Percentiles rank a stretch among this genome's conserved stretches.
These are phyloP conservation scores for Tauraco hartlaubi DNA, from an alignment of 2,797 vertebrate species.

Conservation along the genomic window DNA sequence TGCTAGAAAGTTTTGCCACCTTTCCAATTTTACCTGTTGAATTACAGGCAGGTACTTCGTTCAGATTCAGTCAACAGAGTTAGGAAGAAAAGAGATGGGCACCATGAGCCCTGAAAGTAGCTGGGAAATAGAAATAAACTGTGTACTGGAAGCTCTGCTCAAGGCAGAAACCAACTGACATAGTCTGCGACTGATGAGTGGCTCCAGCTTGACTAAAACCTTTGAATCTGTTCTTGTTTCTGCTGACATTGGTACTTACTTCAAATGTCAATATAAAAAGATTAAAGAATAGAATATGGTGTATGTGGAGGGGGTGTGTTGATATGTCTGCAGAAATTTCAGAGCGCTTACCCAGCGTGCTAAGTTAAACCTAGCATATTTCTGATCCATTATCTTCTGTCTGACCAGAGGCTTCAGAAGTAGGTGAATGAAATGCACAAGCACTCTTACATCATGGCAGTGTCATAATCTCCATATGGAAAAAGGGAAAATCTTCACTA, in stretches of 20 bases:
- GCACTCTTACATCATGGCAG: slow-evolving; percentile 5
- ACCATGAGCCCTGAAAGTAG: not conserved
- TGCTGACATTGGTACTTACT: not conserved
- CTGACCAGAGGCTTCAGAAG: slow-evolving; percentile 45
- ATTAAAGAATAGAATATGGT: not conserved
- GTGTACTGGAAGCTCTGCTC: not conserved
- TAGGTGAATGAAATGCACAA: slow-evolving; percentile 40
- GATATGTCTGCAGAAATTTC: not conserved
- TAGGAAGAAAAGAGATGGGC: not conserved
- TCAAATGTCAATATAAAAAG: not conserved
- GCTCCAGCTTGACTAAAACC: not conserved
- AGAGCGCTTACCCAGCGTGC: not conserved
- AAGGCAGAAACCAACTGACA: fast-evolving
- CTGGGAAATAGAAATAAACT: not conserved
- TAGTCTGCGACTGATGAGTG: not conserved
- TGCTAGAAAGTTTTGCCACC: not conserved
- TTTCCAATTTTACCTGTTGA: not conserved
- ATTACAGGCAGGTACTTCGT: not conserved
- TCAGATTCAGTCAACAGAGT: not conserved
- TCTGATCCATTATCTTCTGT: slow-evolving; percentile 44
- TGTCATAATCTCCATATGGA: slow-evolving; percentile 63
- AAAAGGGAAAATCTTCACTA: slow-evolving; percentile 62
- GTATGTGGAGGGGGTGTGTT: not conserved
- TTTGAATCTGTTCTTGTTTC: not conserved
- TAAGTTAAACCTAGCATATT: slow-evolving; percentile 2